phyloP scores from a whole-genome alignment of 2,797 vertebrate species.

The Champsocephalus esox region DNA sequence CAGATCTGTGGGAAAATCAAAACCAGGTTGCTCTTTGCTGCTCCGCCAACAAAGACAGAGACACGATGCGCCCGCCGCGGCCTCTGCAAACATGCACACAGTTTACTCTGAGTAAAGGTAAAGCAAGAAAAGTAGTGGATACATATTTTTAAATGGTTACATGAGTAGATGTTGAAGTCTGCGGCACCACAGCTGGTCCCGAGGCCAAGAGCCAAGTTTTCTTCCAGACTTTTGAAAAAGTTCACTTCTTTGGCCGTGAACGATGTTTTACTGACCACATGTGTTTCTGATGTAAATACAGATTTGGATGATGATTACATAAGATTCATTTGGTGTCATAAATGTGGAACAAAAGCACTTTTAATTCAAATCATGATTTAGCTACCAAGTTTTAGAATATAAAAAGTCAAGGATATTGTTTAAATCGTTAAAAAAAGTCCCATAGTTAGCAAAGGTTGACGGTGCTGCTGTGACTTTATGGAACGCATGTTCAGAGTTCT shows the following conservation, averaged over 20 bases:
- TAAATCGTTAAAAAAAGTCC: neutral
- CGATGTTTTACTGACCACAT: slow-evolving; percentile 24
- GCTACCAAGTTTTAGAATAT: neutral
- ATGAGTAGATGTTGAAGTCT: neutral
- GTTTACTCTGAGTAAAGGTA: slow-evolving; percentile 17
- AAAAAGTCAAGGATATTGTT: neutral
- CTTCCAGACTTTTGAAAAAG: slow-evolving; percentile 14
- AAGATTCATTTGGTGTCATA: neutral
- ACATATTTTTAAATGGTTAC: slow-evolving; percentile 11
- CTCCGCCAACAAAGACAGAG: slow-evolving; percentile 38
- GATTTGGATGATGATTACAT: neutral
- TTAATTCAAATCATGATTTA: neutral
- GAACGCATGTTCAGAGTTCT: slow-evolving; percentile 6
- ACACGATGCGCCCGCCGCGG: slow-evolving; percentile 6
- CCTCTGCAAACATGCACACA: slow-evolving; percentile 28
- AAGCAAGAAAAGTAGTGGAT: neutral
- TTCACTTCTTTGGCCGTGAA: slow-evolving; percentile 35
- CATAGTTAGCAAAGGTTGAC: neutral
- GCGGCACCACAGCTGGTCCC: slow-evolving; percentile 57
- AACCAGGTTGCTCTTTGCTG: slow-evolving; percentile 71
- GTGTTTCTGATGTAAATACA: slow-evolving; percentile 49
- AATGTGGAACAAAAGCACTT: neutral
- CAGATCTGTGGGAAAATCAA: slow-evolving; percentile 80
- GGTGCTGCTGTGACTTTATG: neutral
- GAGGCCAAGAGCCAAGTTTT: slow-evolving; percentile 49